Base-by-base conservation (phyloP, 1,140 invertebrate species). In the Saccostrea echinata region DNA sequence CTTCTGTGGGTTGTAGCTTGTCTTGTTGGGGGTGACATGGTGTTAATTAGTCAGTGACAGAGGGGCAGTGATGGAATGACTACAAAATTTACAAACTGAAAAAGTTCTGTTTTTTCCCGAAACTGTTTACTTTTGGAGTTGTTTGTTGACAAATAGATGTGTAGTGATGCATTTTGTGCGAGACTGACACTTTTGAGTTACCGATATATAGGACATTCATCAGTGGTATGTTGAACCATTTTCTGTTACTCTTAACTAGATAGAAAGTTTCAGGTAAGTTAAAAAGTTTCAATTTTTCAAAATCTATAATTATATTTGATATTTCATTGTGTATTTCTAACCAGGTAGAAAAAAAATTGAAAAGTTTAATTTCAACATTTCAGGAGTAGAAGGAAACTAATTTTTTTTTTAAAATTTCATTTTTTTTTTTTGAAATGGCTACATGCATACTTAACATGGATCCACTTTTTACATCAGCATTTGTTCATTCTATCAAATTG, bases 141-240 rank as follows among this genome's bases (percentile, higher is more conserved):
- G 68, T 76, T 76, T 76, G 68, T 76, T 76, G 68, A 76, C 68
- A 76, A 33, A 76, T 76, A 76, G 68, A 27, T 18, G 24, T 76
- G 68, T 76, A 76, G 68, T 76, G 68, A 76, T 76, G 68, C 68
- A 76, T 76, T 76, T 76, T 76, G 24, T 18, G n/a, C 3, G 13
- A 71, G 64, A 30, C 24, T 33, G 27, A 30, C 68, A 76, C 68
- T 30, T 61, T 76, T 76, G 1, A 76, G 27, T 30, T 76, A 30
- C 68, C 13, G 27, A 76, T 76, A 71, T 71, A 30, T 24, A 33
- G 30, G 3, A 16, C 16, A 30, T 33, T 30, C 27, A 76, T 30
- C 27, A 76, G 33, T 76, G 13, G 12, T 76, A 16, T 76, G 64
- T n/a, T n/a, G n/a, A n/a, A 64, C 24, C 18, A 64, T 64, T 24